Base-by-base conservation (phyloP, 2,888 invertebrate genomes). In the Heliothis peltigera region DNA sequence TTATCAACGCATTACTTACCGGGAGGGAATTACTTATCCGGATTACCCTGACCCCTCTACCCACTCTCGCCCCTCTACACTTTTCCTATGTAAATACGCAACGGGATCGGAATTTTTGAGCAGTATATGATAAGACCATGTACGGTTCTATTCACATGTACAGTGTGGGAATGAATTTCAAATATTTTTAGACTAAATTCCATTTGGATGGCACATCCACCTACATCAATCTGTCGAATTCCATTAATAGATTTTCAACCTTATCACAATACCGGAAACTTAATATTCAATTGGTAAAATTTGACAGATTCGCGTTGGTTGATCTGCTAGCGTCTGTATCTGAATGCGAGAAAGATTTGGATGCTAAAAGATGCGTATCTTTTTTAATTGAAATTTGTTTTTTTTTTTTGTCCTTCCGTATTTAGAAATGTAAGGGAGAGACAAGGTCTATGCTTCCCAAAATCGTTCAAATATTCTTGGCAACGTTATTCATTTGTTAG, bases 1-100 rank as follows among this genome's bases (percentile, higher is more conserved):
- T 95, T 94, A 95, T 95, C 94, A 95, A 87, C 94, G 94, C 94
- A 95, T 95, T 95, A 94, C 94, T 94, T 93, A 92, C 94, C 90
- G 89, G 89, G 91, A 91, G 89, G 89, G 94, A 92, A 94, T 93
- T 93, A 94, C 94, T 94, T 94, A 94, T 85, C 88, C 84, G 93
- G 94, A 94, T 95, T 94, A 95, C 92, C 84, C 87, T 81, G 82
- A 86, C 87, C 83, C 89, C 86, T 84, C 84, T 7, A 25, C 25
- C 25, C 25, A n/a, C 25, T 5, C 25, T 71, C 69, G 59, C 52
- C 64, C 68, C 62, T 65, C 56, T 42, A 39, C 79, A 74, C 65
- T 58, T 53, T 61, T 80, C 75, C 75, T 87, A 88, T 90, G 89
- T 86, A 88, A 91, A 91, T 91, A 87, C 60, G 63, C 53, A 44